Conservation (phyloP, 2,888 invertebrate genomes). For the Drosophila prolongata region DNA sequence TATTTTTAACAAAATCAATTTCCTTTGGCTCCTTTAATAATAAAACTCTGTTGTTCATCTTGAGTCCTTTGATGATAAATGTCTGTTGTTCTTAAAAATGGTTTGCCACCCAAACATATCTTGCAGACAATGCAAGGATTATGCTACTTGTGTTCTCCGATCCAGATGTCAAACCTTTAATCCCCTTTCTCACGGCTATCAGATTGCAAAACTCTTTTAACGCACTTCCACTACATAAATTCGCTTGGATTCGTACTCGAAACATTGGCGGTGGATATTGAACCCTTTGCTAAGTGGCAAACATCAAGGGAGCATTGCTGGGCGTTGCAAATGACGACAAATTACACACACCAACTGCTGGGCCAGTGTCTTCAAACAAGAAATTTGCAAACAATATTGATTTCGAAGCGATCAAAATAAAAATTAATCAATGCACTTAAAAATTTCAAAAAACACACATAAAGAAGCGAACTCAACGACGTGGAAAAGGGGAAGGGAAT, state of each 20-base stretch:
- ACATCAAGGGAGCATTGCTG: conserved; percentile 33
- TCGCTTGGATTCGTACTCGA: conserved; percentile 10
- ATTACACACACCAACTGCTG: conserved; percentile 74
- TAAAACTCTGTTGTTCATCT: not conserved
- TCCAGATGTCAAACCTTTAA: not conserved
- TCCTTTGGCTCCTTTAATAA: not conserved
- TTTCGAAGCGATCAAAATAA: conserved; percentile 77
- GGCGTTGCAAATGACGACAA: conserved; percentile 67
- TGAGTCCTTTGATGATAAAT: not conserved
- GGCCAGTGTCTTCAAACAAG: conserved; percentile 31
- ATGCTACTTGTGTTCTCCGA: not conserved
- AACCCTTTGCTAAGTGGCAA: conserved; percentile 53
- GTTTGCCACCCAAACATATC: not conserved
- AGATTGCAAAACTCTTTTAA: conserved; percentile 46
- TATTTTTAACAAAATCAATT: not conserved
- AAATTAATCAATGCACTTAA: conserved; percentile 80
- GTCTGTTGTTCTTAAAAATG: too few species aligned
- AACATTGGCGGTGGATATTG: conserved; percentile 13
- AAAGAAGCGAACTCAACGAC: conserved; percentile 57
- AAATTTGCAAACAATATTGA: conserved; percentile 81
- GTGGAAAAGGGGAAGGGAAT: conserved; percentile 65
- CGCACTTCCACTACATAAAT: conserved; percentile 71
- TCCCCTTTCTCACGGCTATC: conserved; percentile 56
- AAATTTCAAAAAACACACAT: conserved; percentile 54
- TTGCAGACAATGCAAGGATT: not conserved